phyloP scores from a whole-genome alignment of 2,797 vertebrate genomes.

The Ctenosaura bakeri region DNA sequence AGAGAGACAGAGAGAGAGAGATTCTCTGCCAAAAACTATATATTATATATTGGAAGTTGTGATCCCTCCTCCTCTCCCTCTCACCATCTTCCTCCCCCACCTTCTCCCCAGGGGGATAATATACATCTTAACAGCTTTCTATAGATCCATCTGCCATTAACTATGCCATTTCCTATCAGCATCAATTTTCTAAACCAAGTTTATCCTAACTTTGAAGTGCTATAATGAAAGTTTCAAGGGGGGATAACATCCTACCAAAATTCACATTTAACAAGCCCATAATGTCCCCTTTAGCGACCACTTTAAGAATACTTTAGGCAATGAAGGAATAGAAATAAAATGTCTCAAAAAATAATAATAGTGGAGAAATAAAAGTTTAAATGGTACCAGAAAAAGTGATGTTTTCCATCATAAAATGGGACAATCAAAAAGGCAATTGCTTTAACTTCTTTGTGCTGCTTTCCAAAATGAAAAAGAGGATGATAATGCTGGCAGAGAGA shows the following conservation, averaged over 20 bases:
- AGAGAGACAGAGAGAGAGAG: conserved; percentile 74
- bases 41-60: conserved; percentile 89
- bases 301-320: conserved; percentile 74
- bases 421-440: conserved; percentile 69
- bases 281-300: conserved; percentile 76
- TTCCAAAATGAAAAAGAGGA: conserved; percentile 52
- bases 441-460: conserved; percentile 57
- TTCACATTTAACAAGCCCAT: conserved; percentile 79
- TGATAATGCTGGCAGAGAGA: neutral
- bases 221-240: conserved; percentile 78
- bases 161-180: conserved; percentile 85
- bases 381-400: conserved; percentile 64
- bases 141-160: conserved; percentile 89
- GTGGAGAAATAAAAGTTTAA: conserved; percentile 68
- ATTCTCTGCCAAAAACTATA: conserved; percentile 82
- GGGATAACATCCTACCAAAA: conserved; percentile 72
- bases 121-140: conserved; percentile 87
- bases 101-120: conserved; percentile 83
- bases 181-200: conserved; percentile 83
- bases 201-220: conserved; percentile 85
- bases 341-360: conserved; percentile 71
- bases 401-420: conserved; percentile 60
- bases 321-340: conserved; percentile 63
- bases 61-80: conserved; percentile 75
- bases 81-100: neutral